These are phyloP conservation scores for Ceratosolen fusciceps DNA, from an alignment of 1,140 invertebrate species.

Conservation along the genomic window DNA sequence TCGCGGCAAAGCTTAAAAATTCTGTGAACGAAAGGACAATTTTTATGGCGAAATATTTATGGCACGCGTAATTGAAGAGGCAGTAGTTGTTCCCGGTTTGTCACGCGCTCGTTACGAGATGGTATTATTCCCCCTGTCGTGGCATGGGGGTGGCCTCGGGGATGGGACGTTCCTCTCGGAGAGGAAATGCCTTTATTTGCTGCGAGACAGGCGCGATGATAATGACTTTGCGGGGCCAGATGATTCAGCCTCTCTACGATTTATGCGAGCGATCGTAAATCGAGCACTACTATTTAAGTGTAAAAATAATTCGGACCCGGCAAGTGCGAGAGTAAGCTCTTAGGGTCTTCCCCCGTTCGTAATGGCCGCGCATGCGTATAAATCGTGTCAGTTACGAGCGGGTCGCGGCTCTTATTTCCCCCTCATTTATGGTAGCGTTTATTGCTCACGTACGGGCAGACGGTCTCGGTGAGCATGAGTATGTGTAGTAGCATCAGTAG, in stretches of 20 bases:
- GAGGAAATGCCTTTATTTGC: neutral
- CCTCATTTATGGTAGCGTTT: neutral
- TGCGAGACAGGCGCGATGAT: too few species aligned
- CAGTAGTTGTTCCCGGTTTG: neutral
- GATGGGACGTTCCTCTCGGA: too few species aligned
- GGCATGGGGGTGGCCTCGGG: too few species aligned
- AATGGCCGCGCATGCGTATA: too few species aligned
- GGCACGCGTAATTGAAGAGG: conserved; percentile 10
- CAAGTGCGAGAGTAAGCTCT: too few species aligned
- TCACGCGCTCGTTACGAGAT: conserved; percentile 17
- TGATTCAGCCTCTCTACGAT: too few species aligned
- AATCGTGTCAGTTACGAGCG: too few species aligned
- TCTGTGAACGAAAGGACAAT: conserved; percentile 7
- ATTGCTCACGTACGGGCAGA: neutral
- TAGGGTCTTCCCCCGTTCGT: too few species aligned
- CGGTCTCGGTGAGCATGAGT: too few species aligned
- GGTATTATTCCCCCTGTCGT: neutral
- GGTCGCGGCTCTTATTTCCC: neutral
- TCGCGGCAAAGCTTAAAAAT: conserved; percentile 1
- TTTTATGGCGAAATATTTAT: conserved; percentile 25
- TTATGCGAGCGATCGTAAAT: neutral
- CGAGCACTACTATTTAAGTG: neutral
- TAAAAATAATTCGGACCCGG: neutral
- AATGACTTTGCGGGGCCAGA: too few species aligned
- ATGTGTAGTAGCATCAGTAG: too few species aligned